A percentile compares a stretch with the other conserved stretches of the same genome.
Evolutionary conservation across 2,797 vertebrate genomes (phyloP).

Genomic region (Sandelia bainsii): DNA sequence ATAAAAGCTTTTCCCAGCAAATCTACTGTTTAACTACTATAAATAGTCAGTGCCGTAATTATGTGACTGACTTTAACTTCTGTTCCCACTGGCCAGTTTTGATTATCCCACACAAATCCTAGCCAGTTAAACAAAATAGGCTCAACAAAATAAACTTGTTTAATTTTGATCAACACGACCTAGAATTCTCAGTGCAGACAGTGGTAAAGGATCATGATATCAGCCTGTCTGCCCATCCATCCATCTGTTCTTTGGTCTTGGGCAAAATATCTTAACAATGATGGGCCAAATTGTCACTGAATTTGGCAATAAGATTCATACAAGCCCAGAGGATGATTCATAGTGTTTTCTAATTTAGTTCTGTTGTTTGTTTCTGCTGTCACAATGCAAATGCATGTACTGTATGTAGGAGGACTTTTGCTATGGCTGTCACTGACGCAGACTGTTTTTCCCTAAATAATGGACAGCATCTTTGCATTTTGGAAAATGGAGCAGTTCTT

Average conservation of each 20-base stretch:
- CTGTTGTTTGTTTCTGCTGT: slow-evolving; percentile 54
- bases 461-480: slow-evolving; percentile 1
- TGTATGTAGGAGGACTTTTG: slow-evolving; percentile 53
- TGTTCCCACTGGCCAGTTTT: too few relatives aligned
- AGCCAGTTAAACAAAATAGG: too few relatives aligned
- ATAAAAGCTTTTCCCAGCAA: too few relatives aligned
- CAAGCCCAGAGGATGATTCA: slow-evolving; percentile 51
- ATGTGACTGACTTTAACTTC: too few relatives aligned
- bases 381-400: slow-evolving; percentile 39
- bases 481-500: background rate
- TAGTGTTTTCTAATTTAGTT: slow-evolving; percentile 54
- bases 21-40: too few relatives aligned
- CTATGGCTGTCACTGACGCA: slow-evolving; percentile 43
- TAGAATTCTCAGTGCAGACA: background rate
- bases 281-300: slow-evolving; percentile 29
- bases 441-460: slow-evolving; percentile 6
- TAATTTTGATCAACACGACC: background rate
- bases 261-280: slow-evolving; percentile 6
- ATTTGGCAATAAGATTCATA: slow-evolving; percentile 18
- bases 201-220: background rate
- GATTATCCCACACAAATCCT: too few relatives aligned
- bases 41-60: too few relatives aligned
- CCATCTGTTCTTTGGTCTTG: slow-evolving; percentile 2
- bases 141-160: background rate
- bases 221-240: background rate